Evolutionary conservation across 2,113 vertebrate species (phyloP), one percentile per base, ranked within the genome.

Genomic region (Hippolais icterina): DNA sequence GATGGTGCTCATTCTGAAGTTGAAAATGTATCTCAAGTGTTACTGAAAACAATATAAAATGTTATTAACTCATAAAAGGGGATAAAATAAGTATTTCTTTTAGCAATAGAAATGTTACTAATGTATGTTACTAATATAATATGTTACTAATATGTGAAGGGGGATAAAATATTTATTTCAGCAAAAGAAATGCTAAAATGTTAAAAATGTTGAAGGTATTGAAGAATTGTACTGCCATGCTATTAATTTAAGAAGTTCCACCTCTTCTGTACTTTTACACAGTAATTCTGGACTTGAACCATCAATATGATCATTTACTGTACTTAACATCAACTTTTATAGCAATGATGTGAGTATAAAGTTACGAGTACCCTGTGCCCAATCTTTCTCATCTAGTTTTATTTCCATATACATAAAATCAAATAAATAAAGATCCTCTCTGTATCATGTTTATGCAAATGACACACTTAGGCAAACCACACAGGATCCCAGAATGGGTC

Each of bases 131-230:
- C 41, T 60, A 69, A 20, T 27, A 74, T 52, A 37, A 56, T 44
- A 29, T 10, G 9, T 28, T 44, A 77, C 64, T 77, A 77, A 70
- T 29, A 50, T 0, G 2, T 50, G 25, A 69, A 70, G 37, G 72
- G 71, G 88, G 88, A 90, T 90, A 70, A 83, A 77, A 28, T 77
- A 90, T 77, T 90, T 90, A 77, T 83, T 90, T 83, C 56, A 50
- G 15, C 27, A 77, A 63, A 56, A 64, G 35, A 70, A 77, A 54
- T 37, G 35, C 12, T 90, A 44, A 63, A 76, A 57, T 44, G 37
- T 86, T 68, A 15, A 61, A 78, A 74, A 54, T 74, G 11, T 61
- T 75, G 50, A 75, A 68, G 27, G 16, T 74, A 25, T 56, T 91
- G 47, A 75, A 63, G 61, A 28, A 63, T 4, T 75, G 61, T 81